These are phyloP conservation scores for Buceros bicornis DNA, from an alignment of 2,797 vertebrate species.

Conservation along the genomic window DNA sequence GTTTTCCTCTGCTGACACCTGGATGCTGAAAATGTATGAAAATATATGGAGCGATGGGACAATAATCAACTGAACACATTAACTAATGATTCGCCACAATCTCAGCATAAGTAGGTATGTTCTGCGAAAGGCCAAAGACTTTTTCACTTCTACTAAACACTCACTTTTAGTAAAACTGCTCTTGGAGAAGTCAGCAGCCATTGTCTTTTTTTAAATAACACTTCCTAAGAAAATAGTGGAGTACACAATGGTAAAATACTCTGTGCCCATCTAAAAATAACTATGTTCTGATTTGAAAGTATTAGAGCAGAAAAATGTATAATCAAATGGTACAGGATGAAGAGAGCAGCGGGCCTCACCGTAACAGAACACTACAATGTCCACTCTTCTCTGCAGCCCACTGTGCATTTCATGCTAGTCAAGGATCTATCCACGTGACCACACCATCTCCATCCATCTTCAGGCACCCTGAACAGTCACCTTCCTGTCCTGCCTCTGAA, in stretches of 20 bases:
- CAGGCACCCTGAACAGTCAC: not conserved
- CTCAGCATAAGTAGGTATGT: not conserved
- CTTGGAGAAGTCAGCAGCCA: not conserved
- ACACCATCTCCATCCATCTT: not conserved
- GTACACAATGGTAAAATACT: not conserved
- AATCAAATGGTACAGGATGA: not conserved
- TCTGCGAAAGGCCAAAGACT: not conserved
- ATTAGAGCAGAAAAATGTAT: not conserved
- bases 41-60: not conserved
- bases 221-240: not conserved
- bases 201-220: not conserved
- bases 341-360: not conserved
- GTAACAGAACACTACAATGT: not conserved
- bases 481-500: not conserved
- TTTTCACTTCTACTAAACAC: not conserved
- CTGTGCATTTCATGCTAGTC: not conserved
- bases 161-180: not conserved
- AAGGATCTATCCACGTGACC: accelerated
- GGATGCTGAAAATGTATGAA: not conserved
- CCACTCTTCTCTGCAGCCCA: not conserved
- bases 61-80: not conserved
- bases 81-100: not conserved
- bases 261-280: not conserved
- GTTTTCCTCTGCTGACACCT: not conserved
- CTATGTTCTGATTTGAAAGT: not conserved